These are phyloP conservation scores for Glaucomys volans DNA, from an alignment of 2,113 vertebrate genomes.

Conservation along the genomic window DNA sequence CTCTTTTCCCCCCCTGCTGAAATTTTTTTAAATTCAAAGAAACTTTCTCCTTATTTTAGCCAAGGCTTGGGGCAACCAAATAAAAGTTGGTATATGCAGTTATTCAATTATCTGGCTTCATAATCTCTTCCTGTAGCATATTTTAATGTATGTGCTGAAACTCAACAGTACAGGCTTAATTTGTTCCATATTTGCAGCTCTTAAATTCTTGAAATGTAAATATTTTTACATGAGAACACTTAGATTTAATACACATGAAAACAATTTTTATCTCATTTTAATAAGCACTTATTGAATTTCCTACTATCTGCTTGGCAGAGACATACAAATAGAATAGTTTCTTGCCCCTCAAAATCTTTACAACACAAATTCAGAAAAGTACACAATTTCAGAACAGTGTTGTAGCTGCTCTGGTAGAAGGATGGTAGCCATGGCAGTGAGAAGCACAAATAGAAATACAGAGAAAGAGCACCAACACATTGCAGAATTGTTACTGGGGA, in stretches of 20 bases:
- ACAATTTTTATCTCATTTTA: slow-evolving; percentile 35
- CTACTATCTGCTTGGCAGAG: neutral
- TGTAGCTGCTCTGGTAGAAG: neutral
- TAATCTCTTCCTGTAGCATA: neutral
- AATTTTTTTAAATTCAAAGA: slow-evolving; percentile 29
- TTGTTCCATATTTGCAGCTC: neutral
- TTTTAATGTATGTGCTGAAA: neutral
- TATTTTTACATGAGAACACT: slow-evolving; percentile 15
- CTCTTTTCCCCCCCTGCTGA: neutral
- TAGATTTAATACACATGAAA: neutral
- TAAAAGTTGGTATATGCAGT: neutral
- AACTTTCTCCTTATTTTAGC: neutral
- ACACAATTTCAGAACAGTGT: neutral
- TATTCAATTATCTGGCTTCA: neutral
- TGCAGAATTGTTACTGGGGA: neutral
- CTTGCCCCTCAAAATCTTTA: neutral
- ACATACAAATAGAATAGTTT: slow-evolving; percentile 2
- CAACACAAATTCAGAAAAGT: neutral
- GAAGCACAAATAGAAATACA: neutral
- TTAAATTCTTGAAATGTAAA: slow-evolving; percentile 48
- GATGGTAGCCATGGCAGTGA: neutral
- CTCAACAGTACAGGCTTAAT: slow-evolving; percentile 20
- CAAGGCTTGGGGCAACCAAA: neutral
- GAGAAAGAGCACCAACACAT: neutral
- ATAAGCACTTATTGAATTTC: slow-evolving; percentile 29